Evolutionary conservation across 2,888 invertebrate genomes (phyloP).

Genomic region (Eustalomyia histrio): DNA sequence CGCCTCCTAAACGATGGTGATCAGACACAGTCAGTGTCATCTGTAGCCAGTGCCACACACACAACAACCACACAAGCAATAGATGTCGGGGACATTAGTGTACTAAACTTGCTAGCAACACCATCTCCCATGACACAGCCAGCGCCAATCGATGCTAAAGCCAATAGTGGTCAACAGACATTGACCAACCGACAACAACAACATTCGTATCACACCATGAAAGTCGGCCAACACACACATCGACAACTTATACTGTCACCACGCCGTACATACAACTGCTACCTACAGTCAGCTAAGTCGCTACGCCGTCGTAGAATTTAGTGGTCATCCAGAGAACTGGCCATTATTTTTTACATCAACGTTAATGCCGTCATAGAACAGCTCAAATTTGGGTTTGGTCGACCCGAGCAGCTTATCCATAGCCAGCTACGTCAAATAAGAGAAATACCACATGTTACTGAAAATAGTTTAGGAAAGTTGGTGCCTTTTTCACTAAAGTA

Average conservation of each 20-base stretch:
- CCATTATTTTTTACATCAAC: too few relatives aligned
- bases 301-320: too few relatives aligned
- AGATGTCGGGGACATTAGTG: background rate
- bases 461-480: conserved; percentile 44
- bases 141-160: too few relatives aligned
- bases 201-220: background rate
- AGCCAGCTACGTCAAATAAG: conserved; percentile 58
- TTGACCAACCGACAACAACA: background rate
- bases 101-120: background rate
- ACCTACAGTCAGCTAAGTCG: too few relatives aligned
- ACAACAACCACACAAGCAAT: conserved; percentile 1
- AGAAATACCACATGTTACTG: conserved; percentile 42
- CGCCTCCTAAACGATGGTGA: background rate
- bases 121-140: background rate
- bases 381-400: conserved; percentile 47
- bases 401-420: conserved; percentile 49
- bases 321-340: too few relatives aligned
- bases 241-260: too few relatives aligned
- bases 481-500: conserved; percentile 59
- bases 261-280: too few relatives aligned
- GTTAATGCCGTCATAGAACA: conserved; percentile 43
- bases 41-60: too few relatives aligned
- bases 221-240: too few relatives aligned
- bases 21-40: too few relatives aligned
- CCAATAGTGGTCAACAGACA: background rate